Evolutionary conservation across 2,888 invertebrate species (phyloP), one percentile per base, ranked within the genome.

Genomic region (Pyralis farinalis): DNA sequence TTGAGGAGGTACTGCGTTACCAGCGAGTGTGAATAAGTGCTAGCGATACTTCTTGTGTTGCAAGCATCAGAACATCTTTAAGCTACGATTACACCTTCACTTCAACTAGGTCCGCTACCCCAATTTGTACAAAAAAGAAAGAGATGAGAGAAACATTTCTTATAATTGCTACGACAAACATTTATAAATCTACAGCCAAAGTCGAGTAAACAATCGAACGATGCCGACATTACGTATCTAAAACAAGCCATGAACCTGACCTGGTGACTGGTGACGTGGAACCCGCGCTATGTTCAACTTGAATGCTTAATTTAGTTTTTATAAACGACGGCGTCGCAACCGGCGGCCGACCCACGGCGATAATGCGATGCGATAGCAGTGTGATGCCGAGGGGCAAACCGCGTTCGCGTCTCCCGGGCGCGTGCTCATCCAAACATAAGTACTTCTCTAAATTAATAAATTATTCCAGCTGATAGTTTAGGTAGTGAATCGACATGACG

Each of bases 251-350:
- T 76, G 70, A 25, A 75, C 77, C 71, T 58, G 54, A 36, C 34
- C 34, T 32, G 41, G 44, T 62, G 58, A 58, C 34, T 32, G 41
- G 44, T 62, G 58, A 58, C 64, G 64, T 53, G 46, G 49, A 37
- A 44, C 42, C 51, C 46, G 63, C 58, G 49, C 63, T 55, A 62
- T 56, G 62, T 58, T 60, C 41, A 38, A 58, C 42, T 55, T 42
- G 51, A 61, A 63, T 63, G 55, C 65, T 64, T 68, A 71, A 71
- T 71, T 61, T 57, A 57, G 55, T 72, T 16, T 16, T 16, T 74
- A 59, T 62, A 64, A 75, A 79, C 78, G 74, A 55, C 76, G 83
- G n/a, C 70, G 71, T 71, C 61, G 60, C 63, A n/a, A 54, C 53
- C 53, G 61, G 50, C 47, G 55, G 30, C 6, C 12, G 2, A 25